Percentiles rank a stretch among this genome's conserved stretches.
phyloP scores from a whole-genome alignment of 1,140 invertebrate genomes.

The Papilio machaon region DNA sequence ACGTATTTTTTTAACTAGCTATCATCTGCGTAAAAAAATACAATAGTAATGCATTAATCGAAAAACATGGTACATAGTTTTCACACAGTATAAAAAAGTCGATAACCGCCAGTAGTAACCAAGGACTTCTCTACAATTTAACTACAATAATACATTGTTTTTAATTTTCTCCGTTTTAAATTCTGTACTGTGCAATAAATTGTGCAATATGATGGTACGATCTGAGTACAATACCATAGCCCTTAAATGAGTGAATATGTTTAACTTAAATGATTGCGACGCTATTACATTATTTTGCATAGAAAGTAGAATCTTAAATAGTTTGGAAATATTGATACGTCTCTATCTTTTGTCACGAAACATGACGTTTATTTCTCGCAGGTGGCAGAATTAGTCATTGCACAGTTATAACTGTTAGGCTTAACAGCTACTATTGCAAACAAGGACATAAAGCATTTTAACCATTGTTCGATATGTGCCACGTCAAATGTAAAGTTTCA shows the following conservation, averaged over 20 bases:
- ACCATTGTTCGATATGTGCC: background rate
- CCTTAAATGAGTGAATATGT: background rate
- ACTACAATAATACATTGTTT: background rate
- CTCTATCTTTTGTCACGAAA: background rate
- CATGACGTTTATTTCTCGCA: background rate
- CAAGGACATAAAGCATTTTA: background rate
- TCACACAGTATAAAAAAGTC: background rate
- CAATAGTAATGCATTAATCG: background rate
- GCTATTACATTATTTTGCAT: background rate
- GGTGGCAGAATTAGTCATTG: constrained; percentile 1
- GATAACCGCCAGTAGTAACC: background rate
- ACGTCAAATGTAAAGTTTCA: background rate
- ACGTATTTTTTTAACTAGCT: background rate
- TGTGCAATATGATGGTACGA: background rate
- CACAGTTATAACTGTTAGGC: constrained; percentile 18
- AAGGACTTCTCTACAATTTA: background rate
- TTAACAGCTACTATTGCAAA: constrained; percentile 3
- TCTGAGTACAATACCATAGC: background rate
- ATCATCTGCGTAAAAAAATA: too few relatives aligned
- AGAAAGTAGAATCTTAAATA: background rate
- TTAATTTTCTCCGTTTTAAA: background rate
- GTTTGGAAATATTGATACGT: background rate
- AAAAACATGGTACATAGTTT: background rate
- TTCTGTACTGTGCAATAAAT: background rate
- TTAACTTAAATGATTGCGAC: background rate